Evolutionary conservation across 2,113 vertebrate species (phyloP).

Genomic region (Andinoacara biseriatus): DNA sequence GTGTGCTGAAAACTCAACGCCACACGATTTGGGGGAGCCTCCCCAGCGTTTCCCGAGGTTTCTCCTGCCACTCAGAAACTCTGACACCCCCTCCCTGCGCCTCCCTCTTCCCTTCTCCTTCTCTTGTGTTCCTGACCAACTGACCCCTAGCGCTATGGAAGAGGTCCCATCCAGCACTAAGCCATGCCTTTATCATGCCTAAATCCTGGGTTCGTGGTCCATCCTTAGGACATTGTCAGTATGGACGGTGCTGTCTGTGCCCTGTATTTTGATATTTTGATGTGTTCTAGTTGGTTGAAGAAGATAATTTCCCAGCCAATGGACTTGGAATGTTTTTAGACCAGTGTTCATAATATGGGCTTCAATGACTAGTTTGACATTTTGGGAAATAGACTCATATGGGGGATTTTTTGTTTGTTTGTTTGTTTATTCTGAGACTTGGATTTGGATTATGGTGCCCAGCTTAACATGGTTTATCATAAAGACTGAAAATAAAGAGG

Average conservation of each 20-base stretch:
- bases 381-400: neutral
- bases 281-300: neutral
- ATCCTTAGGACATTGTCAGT: neutral
- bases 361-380: neutral
- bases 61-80: constrained; percentile 35
- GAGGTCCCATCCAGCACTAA: constrained; percentile 44
- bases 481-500: neutral
- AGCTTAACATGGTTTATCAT: constrained; percentile 18
- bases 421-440: neutral
- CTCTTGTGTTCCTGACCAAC: constrained; percentile 18
- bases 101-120: neutral
- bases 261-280: constrained; percentile 5
- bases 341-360: neutral
- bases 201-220: constrained; percentile 28
- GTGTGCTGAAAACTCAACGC: constrained; percentile 72
- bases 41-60: constrained; percentile 23
- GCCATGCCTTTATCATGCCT: constrained; percentile 58
- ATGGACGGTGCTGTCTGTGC: neutral
- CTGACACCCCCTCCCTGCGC: neutral
- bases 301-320: neutral
- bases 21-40: neutral
- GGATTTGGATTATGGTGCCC: neutral
- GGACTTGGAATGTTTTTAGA: neutral
- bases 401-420: neutral
- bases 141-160: constrained; percentile 3